A percentile compares a stretch with the other conserved stretches of the same genome.
Evolutionary conservation across 2,888 invertebrate species (phyloP).

Genomic region (Caenorhabditis sp.): DNA sequence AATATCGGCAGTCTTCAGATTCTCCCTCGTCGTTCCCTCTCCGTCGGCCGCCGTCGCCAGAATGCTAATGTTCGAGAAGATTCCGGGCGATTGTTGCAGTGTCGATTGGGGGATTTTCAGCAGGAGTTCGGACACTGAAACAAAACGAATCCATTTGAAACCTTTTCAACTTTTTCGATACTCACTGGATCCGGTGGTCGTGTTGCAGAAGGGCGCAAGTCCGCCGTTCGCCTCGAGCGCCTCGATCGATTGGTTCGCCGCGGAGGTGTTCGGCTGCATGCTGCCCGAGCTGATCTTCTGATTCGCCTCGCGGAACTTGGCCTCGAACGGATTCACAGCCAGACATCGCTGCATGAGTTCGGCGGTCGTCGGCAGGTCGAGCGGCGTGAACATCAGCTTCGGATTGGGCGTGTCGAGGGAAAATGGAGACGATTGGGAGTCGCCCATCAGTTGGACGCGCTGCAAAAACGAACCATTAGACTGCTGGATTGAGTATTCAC

Average conservation of each 20-base stretch:
- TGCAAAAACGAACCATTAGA: conserved; percentile 13
- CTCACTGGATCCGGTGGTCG: conserved; percentile 19
- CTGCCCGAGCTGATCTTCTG: conserved; percentile 63
- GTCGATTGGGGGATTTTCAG: conserved; percentile 57
- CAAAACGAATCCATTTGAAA: too few species aligned
- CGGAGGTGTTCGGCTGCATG: conserved; percentile 45
- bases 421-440: conserved; percentile 35
- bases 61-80: conserved; percentile 75
- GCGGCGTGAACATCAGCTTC: conserved; percentile 50
- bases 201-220: conserved; percentile 57
- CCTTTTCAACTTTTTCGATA: too few species aligned
- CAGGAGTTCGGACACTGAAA: conserved; percentile 41
- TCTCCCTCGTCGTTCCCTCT: conserved; percentile 65
- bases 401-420: conserved; percentile 55
- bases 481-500: too few species aligned
- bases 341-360: conserved; percentile 77
- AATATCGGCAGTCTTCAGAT: conserved; percentile 66
- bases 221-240: conserved; percentile 67
- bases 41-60: conserved; percentile 66
- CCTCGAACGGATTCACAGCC: conserved; percentile 77
- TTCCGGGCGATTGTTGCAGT: conserved; percentile 71
- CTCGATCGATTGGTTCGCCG: conserved; percentile 50
- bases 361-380: conserved; percentile 76
- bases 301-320: conserved; percentile 78
- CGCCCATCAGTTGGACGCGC: conserved; percentile 54